Evolutionary conservation across 2,797 vertebrate genomes (phyloP).

Genomic region (Halcyon chelicuti): DNA sequence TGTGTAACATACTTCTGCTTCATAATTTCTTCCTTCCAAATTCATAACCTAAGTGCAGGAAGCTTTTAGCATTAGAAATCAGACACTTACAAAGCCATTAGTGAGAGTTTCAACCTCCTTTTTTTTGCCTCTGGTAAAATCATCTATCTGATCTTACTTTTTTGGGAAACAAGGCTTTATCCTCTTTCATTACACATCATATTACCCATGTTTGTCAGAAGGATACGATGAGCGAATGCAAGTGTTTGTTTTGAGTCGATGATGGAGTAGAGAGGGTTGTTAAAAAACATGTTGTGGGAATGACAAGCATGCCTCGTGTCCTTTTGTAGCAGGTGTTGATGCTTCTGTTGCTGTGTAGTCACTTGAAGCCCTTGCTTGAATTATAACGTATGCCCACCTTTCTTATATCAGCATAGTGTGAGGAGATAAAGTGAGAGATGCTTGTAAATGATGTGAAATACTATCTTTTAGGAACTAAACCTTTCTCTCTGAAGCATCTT

Average conservation of each 20-base stretch:
- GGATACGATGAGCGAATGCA: neutral
- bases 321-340: neutral
- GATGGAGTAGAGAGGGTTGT: neutral
- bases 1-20: neutral
- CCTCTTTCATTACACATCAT: neutral
- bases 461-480: neutral
- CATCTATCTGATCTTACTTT: neutral
- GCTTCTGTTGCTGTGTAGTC: neutral
- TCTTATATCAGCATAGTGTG: neutral
- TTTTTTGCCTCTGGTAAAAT: neutral
- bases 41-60: neutral
- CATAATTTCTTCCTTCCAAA: neutral
- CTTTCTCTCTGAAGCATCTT: neutral
- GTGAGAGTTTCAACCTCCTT: neutral
- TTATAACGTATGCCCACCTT: neutral
- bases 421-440: neutral
- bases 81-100: neutral
- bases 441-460: neutral
- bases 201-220: neutral
- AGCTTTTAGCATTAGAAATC: conserved; percentile 40
- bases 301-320: neutral
- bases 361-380: neutral
- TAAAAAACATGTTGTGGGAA: neutral
- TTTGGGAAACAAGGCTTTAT: neutral
- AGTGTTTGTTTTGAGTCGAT: neutral